Conservation (phyloP, 2,888 invertebrate genomes). For the Branchellion lobata region DNA sequence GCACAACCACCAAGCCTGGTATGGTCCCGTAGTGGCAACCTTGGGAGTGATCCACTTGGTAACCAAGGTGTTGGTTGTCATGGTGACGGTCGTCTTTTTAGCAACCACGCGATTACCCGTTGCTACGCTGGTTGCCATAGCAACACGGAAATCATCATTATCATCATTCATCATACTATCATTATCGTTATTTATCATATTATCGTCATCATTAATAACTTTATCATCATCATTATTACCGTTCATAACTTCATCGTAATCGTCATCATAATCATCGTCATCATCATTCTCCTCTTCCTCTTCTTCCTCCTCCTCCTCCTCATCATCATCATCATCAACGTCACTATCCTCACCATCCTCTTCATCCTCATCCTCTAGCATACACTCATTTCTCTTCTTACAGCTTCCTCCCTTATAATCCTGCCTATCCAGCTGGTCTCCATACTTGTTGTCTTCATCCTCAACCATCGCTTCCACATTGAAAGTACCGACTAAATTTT, state of each 20-base stretch:
- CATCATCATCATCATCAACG: too few relatives aligned
- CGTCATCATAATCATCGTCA: not conserved
- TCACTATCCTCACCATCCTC: too few relatives aligned
- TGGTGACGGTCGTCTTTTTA: conserved; percentile 32
- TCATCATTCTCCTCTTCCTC: too few relatives aligned
- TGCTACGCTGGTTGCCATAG: not conserved
- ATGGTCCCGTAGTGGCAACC: conserved; percentile 45
- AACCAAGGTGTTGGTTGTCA: conserved; percentile 44
- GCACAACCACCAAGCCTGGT: conserved; percentile 42
- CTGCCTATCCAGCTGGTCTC: too few relatives aligned
- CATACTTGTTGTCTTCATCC: too few relatives aligned
- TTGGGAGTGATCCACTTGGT: conserved; percentile 47
- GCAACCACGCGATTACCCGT: conserved; percentile 7
- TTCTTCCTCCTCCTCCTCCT: too few relatives aligned
- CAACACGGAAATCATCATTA: not conserved
- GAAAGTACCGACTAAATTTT: too few relatives aligned
- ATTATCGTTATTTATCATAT: not conserved
- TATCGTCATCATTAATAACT: not conserved
- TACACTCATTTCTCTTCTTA: too few relatives aligned
- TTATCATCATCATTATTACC: not conserved
- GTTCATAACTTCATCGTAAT: not conserved
- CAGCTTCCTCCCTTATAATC: too few relatives aligned
- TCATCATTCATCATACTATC: not conserved
- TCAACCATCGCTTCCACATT: too few relatives aligned
- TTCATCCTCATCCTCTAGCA: too few relatives aligned